Base-by-base conservation (phyloP, 2,113 vertebrate genomes). In the Chlamydotis undulata region DNA sequence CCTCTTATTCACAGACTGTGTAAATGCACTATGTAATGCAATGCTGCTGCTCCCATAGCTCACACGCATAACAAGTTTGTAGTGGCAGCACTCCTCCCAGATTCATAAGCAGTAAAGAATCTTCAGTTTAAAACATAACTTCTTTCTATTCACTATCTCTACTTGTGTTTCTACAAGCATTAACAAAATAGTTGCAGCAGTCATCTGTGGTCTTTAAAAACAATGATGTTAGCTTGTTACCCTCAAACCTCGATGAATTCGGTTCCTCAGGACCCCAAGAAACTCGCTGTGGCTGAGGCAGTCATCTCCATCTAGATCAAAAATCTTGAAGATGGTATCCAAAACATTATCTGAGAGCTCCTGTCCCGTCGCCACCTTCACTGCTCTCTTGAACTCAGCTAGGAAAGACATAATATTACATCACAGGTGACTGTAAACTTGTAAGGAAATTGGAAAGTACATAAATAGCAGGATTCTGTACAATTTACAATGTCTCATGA, bases 301-400 rank as follows among this genome's bases (percentile, higher is more conserved):
- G 94, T 99, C 98, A 94, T 99, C 99, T 76, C 99, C 99, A 39
- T 99, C 99, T 55, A 99, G 91, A 86, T 99, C 99, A 75, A 99
- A 99, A 92, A 99, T 99, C 97, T 99, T 99, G 92, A 99, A 99
- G 82, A 99, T 98, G 0, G 99, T 99, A 94, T 99, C 99, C 97
- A 99, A 95, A 65, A 99, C 98, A 9, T 98, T 99, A 75, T 99
- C 98, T 0, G 99, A 99, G 84, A 99, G 98, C 22, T 99, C 98
- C 11, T 99, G 98, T 64, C 99, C 99, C 11, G 99, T 99, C 84
- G 99, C 99, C 59, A 99, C 99, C 96, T 97, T 99, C 92, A 99
- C 99, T 4, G 99, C 99, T 93, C 99, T 98, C 97, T 99, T 99
- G 96, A 99, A 99, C 90, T 99, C 98, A 60, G 98, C 99, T 99